Evolutionary conservation across 2,113 vertebrate genomes (phyloP).

Genomic region (Struthio camelus): DNA sequence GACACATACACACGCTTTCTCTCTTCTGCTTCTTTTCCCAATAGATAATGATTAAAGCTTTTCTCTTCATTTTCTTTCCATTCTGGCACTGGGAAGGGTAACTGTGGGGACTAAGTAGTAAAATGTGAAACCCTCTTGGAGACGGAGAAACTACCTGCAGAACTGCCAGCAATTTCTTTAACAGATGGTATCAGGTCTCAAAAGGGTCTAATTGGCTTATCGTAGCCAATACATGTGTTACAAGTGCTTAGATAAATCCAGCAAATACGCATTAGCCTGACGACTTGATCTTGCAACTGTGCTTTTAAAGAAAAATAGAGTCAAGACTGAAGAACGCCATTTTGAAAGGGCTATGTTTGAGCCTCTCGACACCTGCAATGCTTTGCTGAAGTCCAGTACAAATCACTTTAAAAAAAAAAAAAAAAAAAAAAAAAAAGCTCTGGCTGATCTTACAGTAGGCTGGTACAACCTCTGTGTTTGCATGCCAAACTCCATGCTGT

Average conservation of each 20-base stretch:
- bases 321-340: not conserved
- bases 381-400: not conserved
- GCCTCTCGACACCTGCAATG: not conserved
- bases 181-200: constrained; percentile 42
- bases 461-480: fast-evolving
- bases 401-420: not conserved
- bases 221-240: not conserved
- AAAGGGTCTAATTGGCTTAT: constrained; percentile 37
- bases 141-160: not conserved
- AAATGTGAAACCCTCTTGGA: not conserved
- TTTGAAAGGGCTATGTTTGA: not conserved
- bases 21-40: not conserved
- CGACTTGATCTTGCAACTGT: constrained; percentile 3
- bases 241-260: not conserved
- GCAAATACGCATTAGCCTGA: not conserved
- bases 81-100: not conserved
- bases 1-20: not conserved
- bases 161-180: not conserved
- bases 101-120: not conserved
- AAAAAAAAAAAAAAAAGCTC: not conserved
- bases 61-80: not conserved
- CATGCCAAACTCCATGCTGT: fast-evolving
- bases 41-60: not conserved
- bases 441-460: fast-evolving
- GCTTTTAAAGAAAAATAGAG: not conserved